Conservation (phyloP, 30 jellyfish, hydroid and myxozoan genomes). For the Calvadosia cruxmelitensis region DNA sequence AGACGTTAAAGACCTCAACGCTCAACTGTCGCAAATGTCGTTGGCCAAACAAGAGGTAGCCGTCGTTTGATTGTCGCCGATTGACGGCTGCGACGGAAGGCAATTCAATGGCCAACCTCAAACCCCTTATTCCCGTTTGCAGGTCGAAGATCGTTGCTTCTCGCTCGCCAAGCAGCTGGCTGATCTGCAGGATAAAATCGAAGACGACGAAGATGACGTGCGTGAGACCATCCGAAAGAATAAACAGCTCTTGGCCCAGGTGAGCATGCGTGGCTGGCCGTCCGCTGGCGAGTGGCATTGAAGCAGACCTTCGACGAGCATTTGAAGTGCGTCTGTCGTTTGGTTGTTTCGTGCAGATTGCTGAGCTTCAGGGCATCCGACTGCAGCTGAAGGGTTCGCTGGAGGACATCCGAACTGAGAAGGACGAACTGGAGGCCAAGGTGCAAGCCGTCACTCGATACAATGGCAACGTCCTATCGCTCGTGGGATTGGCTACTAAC, state of each 20-base stretch:
- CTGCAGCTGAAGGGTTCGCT: not conserved
- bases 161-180: conserved; percentile 73
- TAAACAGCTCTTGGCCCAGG: conserved; percentile 65
- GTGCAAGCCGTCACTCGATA: no score
- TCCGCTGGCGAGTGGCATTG: no score
- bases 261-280: no score
- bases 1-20: conserved; percentile 46
- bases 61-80: not conserved
- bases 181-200: conserved; percentile 48
- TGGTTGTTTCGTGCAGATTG: not conserved
- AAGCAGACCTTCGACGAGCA: no score
- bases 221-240: conserved; percentile 66
- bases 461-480: no score
- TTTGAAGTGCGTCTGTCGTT: no score
- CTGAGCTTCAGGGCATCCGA: not conserved
- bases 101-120: not conserved
- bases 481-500: no score
- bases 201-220: conserved; percentile 75
- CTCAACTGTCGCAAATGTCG: conserved; percentile 51
- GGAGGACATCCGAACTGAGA: not conserved
- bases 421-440: conserved; percentile 3
- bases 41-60: conserved; percentile 58
- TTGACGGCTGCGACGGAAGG: not conserved
- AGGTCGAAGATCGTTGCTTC: conserved; percentile 69
- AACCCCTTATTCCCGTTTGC: not conserved